Percentiles rank a stretch among this genome's conserved stretches.
Evolutionary conservation across 2,888 invertebrate species (phyloP).

Genomic region (Bedellia somnulentella): DNA sequence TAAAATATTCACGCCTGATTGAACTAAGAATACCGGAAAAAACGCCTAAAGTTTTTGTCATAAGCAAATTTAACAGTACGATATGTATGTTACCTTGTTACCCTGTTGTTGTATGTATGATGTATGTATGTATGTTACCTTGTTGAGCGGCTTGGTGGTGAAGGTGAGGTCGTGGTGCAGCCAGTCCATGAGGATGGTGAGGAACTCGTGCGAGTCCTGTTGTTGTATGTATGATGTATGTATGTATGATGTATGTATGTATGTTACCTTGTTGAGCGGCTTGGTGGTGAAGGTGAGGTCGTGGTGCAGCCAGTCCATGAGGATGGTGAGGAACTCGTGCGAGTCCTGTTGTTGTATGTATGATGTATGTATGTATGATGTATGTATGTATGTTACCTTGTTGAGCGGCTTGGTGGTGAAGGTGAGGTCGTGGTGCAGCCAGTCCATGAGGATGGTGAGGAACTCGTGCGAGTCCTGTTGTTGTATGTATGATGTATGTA

Average conservation of each 20-base stretch:
- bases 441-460: conserved; percentile 83
- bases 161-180: conserved; percentile 78
- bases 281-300: conserved; percentile 64
- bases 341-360: conserved; percentile 93
- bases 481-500: no score
- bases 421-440: conserved; percentile 81
- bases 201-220: conserved; percentile 90
- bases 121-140: no score
- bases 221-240: no score
- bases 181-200: conserved; percentile 86
- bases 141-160: conserved; percentile 30
- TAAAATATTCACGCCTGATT: no score
- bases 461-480: conserved; percentile 94
- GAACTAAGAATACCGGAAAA: no score
- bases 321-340: conserved; percentile 85
- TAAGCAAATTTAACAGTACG: no score
- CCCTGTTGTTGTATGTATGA: no score
- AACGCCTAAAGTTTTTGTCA: no score
- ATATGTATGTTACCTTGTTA: no score
- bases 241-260: no score
- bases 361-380: no score
- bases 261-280: conserved; percentile 37
- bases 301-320: conserved; percentile 86
- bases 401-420: conserved; percentile 32
- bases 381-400: no score